phyloP scores from a whole-genome alignment of 2,113 vertebrate species.

The Campylomormyrus tamandua region DNA sequence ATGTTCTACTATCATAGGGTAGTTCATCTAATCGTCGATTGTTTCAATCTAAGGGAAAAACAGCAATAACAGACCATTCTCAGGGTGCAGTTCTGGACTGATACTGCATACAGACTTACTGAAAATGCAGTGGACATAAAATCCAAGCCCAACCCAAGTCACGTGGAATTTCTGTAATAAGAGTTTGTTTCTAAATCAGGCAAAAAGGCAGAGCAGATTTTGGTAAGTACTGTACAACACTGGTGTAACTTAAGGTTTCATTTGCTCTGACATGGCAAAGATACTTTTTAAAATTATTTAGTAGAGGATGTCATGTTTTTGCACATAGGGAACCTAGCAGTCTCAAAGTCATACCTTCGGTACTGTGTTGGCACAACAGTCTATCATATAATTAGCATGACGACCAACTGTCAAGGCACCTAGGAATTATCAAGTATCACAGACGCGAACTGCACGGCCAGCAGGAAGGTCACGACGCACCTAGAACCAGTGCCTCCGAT shows the following conservation, averaged over 20 bases:
- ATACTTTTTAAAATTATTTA: neutral
- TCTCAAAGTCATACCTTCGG: neutral
- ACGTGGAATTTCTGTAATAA: neutral
- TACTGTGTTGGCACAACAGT: neutral
- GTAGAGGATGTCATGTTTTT: neutral
- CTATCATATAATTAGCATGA: neutral
- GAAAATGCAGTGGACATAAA: too few relatives aligned
- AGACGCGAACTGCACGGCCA: neutral
- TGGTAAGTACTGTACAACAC: neutral
- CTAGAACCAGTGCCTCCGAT: neutral
- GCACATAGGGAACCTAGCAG: neutral
- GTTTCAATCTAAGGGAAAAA: neutral
- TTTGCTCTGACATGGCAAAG: neutral
- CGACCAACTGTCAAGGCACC: neutral
- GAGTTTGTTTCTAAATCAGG: neutral
- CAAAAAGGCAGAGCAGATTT: neutral
- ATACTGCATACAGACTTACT: neutral
- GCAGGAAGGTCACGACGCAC: neutral
- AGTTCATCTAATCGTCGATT: neutral
- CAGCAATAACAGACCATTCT: neutral
- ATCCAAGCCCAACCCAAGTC: neutral
- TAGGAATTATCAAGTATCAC: neutral
- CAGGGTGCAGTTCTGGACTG: too few relatives aligned
- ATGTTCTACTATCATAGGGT: neutral
- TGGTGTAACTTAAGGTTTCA: neutral